Evolutionary conservation across 2,797 vertebrate species (phyloP).

Genomic region (Synaphobranchus kaupii): DNA sequence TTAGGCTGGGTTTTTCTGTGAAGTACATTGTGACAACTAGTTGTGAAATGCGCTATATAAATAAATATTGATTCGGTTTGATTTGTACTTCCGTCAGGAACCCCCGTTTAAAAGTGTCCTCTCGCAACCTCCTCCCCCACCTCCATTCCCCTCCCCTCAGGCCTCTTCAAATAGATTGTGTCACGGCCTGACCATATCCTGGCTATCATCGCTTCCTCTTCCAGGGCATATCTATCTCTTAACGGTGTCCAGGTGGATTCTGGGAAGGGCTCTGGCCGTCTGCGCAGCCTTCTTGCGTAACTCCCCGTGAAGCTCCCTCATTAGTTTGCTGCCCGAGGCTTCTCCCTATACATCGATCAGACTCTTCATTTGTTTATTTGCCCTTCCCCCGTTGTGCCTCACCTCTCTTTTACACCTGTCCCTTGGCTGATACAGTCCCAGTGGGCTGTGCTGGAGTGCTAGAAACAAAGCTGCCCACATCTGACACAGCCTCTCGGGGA

Average conservation of each 20-base stretch:
- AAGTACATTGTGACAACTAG: no score
- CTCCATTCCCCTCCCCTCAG: not conserved
- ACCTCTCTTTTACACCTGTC: not conserved
- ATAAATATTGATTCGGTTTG: no score
- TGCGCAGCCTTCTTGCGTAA: not conserved
- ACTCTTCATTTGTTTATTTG: slow-evolving; percentile 1
- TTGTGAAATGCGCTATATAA: no score
- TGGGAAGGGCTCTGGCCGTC: not conserved
- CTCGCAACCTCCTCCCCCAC: not conserved
- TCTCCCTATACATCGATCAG: not conserved
- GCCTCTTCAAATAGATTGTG: not conserved
- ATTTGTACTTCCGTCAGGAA: not conserved
- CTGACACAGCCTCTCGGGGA: not conserved
- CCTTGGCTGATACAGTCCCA: not conserved
- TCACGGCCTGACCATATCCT: not conserved
- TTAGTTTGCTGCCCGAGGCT: not conserved
- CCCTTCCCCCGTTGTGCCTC: not conserved
- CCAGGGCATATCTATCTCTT: not conserved
- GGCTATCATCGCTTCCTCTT: slow-evolving; percentile 12
- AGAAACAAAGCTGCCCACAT: not conserved
- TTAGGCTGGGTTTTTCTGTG: no score
- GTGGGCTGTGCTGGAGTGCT: not conserved
- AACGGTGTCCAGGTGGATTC: not conserved
- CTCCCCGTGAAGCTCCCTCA: not conserved
- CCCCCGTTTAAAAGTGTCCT: not conserved